Evolutionary conservation across 2,113 vertebrate species (phyloP).

Genomic region (Aegithalos caudatus): DNA sequence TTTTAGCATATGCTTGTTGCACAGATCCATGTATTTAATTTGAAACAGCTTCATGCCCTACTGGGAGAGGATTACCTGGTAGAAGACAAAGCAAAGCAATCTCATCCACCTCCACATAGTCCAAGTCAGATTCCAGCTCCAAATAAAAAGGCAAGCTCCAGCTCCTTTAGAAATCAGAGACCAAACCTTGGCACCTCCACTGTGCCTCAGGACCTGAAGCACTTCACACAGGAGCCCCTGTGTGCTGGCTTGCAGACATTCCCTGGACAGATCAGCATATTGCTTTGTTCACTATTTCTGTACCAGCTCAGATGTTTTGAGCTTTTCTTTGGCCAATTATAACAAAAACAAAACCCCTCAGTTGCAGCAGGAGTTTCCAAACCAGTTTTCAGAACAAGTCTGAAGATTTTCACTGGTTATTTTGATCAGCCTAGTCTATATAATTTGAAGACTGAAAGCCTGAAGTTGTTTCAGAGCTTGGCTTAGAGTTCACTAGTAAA

Average conservation of each 20-base stretch:
- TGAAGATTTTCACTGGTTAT: background rate
- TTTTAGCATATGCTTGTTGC: background rate
- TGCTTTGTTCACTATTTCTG: background rate
- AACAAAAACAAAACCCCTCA: background rate
- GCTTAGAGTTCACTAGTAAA: background rate
- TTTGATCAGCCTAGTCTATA: background rate
- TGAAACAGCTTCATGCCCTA: background rate
- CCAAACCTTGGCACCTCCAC: background rate
- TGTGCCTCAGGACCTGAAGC: background rate
- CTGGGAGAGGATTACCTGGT: background rate
- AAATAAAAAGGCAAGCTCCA: background rate
- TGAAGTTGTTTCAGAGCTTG: background rate
- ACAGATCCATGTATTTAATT: background rate
- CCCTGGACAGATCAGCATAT: background rate
- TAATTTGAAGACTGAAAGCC: background rate
- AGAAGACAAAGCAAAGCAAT: background rate
- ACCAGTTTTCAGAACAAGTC: background rate
- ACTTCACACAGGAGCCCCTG: accelerated
- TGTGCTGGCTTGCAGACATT: background rate
- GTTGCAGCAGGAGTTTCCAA: background rate
- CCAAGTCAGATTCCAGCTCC: background rate
- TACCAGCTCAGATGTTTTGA: background rate
- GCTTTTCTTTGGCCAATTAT: background rate
- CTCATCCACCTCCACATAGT: background rate
- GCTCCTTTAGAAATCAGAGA: background rate